Percentiles rank a stretch among this genome's conserved stretches.
Evolutionary conservation across 2,113 vertebrate species (phyloP).

Genomic region (Actenoides lindsayi): DNA sequence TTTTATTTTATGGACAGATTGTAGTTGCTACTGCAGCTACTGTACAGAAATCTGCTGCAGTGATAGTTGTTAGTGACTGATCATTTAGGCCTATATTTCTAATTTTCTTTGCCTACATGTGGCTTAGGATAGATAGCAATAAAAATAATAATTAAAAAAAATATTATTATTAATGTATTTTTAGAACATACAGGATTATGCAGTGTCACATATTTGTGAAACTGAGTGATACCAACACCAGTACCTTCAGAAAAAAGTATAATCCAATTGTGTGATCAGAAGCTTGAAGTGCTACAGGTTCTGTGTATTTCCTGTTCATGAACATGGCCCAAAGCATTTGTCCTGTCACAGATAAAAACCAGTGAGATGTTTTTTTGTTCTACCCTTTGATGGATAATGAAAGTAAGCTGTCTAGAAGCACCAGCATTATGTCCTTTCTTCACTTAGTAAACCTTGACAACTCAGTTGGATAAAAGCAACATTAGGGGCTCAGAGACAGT

Average conservation of each 20-base stretch:
- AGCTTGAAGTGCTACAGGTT: not conserved
- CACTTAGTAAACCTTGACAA: not conserved
- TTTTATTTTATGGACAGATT: not conserved
- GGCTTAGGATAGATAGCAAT: not conserved
- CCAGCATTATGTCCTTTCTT: not conserved
- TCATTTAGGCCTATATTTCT: not conserved
- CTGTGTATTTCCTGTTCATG: not conserved
- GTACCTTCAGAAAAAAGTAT: not conserved
- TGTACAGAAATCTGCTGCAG: not conserved
- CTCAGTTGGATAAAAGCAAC: not conserved
- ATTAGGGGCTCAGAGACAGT: not conserved
- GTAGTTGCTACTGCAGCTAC: not conserved
- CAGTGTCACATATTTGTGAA: not conserved
- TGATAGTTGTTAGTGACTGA: not conserved
- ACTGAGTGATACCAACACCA: not conserved
- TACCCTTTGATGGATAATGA: not conserved
- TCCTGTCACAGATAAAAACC: not conserved
- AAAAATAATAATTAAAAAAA: not conserved
- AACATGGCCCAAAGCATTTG: not conserved
- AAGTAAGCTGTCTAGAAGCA: not conserved
- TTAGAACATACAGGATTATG: not conserved
- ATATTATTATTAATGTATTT: not conserved
- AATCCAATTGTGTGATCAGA: not conserved
- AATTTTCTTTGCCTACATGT: not conserved
- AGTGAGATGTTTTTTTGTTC: not conserved